A percentile compares a stretch with the other conserved stretches of the same genome.
Evolutionary conservation across 2,888 invertebrate species (phyloP).

Genomic region (Lasioglossum zephyrum): DNA sequence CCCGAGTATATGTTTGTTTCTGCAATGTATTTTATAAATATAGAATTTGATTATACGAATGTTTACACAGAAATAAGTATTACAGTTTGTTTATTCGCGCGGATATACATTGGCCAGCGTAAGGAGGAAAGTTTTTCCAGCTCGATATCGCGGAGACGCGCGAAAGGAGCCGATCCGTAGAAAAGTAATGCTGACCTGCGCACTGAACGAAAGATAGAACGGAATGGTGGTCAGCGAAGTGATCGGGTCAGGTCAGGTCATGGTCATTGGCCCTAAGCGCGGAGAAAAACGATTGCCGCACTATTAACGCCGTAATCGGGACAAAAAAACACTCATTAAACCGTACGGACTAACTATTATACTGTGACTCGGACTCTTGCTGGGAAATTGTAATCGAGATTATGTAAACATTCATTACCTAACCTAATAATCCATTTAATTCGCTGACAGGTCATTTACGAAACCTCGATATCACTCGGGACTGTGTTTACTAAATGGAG

Average conservation of each 20-base stretch:
- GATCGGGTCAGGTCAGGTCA: slow-evolving; percentile 68
- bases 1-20: too few species aligned
- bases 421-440: background rate
- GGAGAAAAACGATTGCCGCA: background rate
- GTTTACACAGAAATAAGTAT: background rate
- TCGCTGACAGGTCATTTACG: background rate
- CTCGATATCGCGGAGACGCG: background rate
- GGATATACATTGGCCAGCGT: background rate
- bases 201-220: slow-evolving; percentile 72
- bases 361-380: background rate
- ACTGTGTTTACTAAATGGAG: background rate
- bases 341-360: background rate
- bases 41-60: background rate
- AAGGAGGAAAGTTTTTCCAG: background rate
- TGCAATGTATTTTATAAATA: background rate
- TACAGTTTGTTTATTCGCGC: background rate
- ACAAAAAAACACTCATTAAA: background rate
- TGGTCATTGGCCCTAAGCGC: slow-evolving; percentile 68
- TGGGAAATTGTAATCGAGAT: background rate
- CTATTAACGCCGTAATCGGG: background rate
- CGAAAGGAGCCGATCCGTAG: background rate
- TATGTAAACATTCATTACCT: background rate
- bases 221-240: slow-evolving; percentile 64
- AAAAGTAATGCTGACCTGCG: slow-evolving; percentile 76
- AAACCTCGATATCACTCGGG: background rate